Conservation (phyloP, 2,797 vertebrate genomes). For the Rallus crepitans region DNA sequence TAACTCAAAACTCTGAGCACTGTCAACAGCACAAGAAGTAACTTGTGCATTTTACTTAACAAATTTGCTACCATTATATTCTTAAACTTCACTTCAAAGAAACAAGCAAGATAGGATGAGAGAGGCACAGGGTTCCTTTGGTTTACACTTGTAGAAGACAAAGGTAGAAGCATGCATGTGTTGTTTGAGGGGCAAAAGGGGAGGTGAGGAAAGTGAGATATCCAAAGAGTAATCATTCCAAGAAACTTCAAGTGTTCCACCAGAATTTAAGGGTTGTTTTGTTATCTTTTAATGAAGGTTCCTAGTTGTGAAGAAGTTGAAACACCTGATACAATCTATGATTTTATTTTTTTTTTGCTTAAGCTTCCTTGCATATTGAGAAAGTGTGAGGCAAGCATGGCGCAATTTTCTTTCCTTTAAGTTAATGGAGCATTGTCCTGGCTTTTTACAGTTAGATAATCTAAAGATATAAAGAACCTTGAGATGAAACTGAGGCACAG, state of each 20-base stretch:
- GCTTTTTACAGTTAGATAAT: neutral
- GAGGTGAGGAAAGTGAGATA: neutral
- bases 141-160: neutral
- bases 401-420: neutral
- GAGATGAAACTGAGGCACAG: neutral
- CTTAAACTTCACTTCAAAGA: neutral
- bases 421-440: neutral
- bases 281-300: neutral
- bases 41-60: neutral
- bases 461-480: neutral
- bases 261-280: neutral
- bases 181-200: neutral
- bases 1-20: neutral
- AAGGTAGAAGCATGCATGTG: neutral
- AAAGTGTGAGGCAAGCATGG: neutral
- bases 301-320: neutral
- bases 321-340: neutral
- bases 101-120: neutral
- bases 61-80: neutral
- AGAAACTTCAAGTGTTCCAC: neutral
- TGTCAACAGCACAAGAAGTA: neutral
- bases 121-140: neutral
- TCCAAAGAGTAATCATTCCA: neutral
- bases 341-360: neutral
- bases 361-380: neutral